phyloP scores from a whole-genome alignment of 2,888 invertebrate species.

The Drosophila vallismaia region DNA sequence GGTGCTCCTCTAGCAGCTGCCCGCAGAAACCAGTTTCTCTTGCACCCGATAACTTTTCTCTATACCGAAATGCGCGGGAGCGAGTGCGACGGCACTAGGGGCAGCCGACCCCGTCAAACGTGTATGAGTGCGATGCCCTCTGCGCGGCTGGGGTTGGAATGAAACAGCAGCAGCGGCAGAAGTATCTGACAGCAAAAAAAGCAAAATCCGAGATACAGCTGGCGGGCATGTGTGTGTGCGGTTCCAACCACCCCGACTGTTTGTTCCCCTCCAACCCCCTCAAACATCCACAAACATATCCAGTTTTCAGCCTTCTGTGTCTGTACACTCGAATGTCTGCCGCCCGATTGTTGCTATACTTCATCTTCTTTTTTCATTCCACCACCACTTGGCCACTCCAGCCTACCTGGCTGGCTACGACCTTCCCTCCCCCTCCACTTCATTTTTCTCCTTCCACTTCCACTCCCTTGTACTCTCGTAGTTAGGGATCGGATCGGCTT shows the following conservation, averaged over 20 bases:
- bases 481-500: slow-evolving; percentile 65
- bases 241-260: slow-evolving; percentile 32
- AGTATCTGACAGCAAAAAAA: slow-evolving; percentile 15
- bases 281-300: slow-evolving; percentile 43
- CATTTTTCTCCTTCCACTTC: slow-evolving; percentile 4
- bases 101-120: slow-evolving; percentile 3
- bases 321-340: slow-evolving; percentile 68
- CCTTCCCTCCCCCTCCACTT: slow-evolving; percentile 3
- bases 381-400: slow-evolving; percentile 48
- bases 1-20: slow-evolving; percentile 53
- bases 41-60: slow-evolving; percentile 62
- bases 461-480: slow-evolving; percentile 4
- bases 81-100: slow-evolving; percentile 49
- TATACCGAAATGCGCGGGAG: slow-evolving; percentile 58
- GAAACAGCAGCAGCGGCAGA: slow-evolving; percentile 44
- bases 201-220: slow-evolving; percentile 74
- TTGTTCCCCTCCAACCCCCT: slow-evolving; percentile 28
- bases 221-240: slow-evolving; percentile 73
- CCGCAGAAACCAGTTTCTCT: slow-evolving; percentile 63
- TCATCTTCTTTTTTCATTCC: slow-evolving; percentile 73
- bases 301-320: slow-evolving; percentile 64
- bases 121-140: slow-evolving; percentile 49
- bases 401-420: slow-evolving; percentile 20
- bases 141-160: slow-evolving; percentile 63
- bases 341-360: slow-evolving; percentile 67